Percentiles rank a stretch among this genome's conserved stretches.
Conservation (phyloP, 2,888 invertebrate genomes). For the Pyrrhosoma nymphula region DNA sequence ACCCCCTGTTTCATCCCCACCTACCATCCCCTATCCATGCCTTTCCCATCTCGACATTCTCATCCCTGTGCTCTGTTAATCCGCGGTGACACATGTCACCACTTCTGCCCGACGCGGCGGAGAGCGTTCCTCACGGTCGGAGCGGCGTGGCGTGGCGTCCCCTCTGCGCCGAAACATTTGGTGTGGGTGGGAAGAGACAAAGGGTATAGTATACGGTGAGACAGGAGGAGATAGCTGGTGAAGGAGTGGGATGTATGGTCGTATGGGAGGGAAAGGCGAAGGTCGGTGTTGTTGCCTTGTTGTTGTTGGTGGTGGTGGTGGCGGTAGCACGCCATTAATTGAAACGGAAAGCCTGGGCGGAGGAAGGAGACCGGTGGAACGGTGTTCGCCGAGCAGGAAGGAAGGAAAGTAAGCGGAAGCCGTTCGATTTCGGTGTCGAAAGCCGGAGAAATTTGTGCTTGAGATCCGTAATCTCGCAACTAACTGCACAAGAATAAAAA, state of each 20-base stretch:
- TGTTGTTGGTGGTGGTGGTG: not conserved
- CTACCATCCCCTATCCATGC: no score
- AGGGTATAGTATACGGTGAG: not conserved
- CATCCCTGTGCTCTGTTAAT: conserved; percentile 10
- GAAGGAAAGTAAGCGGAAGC: not conserved
- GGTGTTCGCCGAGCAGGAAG: not conserved
- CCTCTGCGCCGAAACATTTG: not conserved
- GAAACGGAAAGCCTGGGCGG: not conserved
- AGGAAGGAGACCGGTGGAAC: not conserved
- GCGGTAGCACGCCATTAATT: not conserved
- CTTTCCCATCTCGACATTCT: no score
- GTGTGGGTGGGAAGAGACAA: not conserved
- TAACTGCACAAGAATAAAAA: no score
- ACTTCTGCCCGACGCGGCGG: not conserved
- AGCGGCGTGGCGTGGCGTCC: not conserved
- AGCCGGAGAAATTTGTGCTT: not conserved
- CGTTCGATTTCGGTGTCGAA: not conserved
- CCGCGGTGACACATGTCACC: conserved; percentile 56
- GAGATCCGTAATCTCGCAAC: not conserved
- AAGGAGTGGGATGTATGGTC: not conserved
- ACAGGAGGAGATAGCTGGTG: not conserved
- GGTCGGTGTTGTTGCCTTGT: no score
- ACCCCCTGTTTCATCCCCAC: not conserved
- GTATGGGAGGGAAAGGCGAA: no score
- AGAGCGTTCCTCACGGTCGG: conserved; percentile 23